These are phyloP conservation scores for Ectemnius lituratus DNA, from an alignment of 2,888 invertebrate species.

Conservation along the genomic window DNA sequence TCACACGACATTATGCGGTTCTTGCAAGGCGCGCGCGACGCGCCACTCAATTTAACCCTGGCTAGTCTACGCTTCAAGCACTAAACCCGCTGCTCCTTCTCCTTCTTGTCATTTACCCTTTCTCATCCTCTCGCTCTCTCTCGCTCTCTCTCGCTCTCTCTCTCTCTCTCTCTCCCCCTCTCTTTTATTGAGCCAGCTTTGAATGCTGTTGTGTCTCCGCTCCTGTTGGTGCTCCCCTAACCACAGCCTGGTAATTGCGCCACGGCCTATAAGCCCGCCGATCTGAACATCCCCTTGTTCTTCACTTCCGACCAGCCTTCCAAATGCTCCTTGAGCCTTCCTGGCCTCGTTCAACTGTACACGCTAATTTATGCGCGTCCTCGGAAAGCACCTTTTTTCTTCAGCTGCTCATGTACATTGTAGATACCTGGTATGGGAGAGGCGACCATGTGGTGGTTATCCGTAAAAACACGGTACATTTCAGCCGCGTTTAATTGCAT, in stretches of 20 bases:
- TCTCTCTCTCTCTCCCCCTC: neutral
- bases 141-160: neutral
- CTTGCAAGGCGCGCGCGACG: conserved; percentile 59
- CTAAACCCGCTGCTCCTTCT: conserved; percentile 4
- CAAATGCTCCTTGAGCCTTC: conserved; percentile 9
- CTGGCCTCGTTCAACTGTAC: neutral
- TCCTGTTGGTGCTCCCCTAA: too few relatives aligned
- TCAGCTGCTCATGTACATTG: neutral
- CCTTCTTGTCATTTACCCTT: neutral
- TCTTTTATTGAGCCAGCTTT: neutral
- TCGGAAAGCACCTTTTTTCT: neutral
- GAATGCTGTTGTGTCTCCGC: neutral
- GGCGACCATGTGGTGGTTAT: neutral
- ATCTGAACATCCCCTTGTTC: conserved; percentile 20
- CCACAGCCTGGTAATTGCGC: conserved; percentile 23
- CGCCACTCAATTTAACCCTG: conserved; percentile 61
- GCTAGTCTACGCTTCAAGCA: conserved; percentile 22
- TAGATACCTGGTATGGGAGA: neutral
- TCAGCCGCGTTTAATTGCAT: conserved; percentile 14
- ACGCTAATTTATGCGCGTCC: conserved; percentile 6
- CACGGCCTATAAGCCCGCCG: conserved; percentile 7
- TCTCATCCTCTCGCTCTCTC: neutral
- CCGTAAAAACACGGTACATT: neutral
- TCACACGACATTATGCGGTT: conserved; percentile 63
- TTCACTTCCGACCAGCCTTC: neutral